Conservation (phyloP, 2,888 invertebrate genomes). For the Tipula confusa region DNA sequence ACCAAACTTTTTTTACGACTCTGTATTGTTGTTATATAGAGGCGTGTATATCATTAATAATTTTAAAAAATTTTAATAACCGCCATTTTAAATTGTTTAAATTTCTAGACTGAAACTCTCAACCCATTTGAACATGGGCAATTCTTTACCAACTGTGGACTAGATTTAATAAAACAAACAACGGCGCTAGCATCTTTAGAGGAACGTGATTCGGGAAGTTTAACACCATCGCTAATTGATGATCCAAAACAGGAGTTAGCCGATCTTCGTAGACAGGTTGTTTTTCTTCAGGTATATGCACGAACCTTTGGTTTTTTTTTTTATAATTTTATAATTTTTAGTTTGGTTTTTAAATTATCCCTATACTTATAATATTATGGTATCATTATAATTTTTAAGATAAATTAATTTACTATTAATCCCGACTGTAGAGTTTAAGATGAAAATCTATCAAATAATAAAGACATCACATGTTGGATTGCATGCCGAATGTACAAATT, state of each 20-base stretch:
- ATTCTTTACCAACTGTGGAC: conserved; percentile 55
- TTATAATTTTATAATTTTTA: conserved; percentile 32
- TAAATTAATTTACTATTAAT: background rate
- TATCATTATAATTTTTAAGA: background rate
- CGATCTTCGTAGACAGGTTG: conserved; percentile 75
- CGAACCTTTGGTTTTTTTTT: conserved; percentile 39
- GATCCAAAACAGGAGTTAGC: conserved; percentile 66
- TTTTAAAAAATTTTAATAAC: too few species aligned
- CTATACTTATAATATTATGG: background rate
- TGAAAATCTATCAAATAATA: background rate
- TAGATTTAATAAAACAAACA: conserved; percentile 55
- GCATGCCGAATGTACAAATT: conserved; percentile 26
- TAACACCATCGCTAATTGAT: conserved; percentile 53
- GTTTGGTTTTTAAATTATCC: too few species aligned
- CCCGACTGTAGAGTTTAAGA: background rate
- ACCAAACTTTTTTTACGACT: conserved; percentile 27
- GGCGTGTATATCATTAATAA: conserved; percentile 55
- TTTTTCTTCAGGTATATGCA: conserved; percentile 68
- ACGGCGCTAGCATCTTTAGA: conserved; percentile 46
- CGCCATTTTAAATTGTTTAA: too few species aligned
- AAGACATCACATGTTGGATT: background rate
- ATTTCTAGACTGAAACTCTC: conserved; percentile 76
- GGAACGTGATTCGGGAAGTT: conserved; percentile 52
- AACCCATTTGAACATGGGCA: conserved; percentile 80
- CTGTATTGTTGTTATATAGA: conserved; percentile 55